Percentiles rank a stretch among this genome's conserved stretches.
Conservation (phyloP, 1,140 invertebrate genomes). For the Mylabris phalerata region DNA sequence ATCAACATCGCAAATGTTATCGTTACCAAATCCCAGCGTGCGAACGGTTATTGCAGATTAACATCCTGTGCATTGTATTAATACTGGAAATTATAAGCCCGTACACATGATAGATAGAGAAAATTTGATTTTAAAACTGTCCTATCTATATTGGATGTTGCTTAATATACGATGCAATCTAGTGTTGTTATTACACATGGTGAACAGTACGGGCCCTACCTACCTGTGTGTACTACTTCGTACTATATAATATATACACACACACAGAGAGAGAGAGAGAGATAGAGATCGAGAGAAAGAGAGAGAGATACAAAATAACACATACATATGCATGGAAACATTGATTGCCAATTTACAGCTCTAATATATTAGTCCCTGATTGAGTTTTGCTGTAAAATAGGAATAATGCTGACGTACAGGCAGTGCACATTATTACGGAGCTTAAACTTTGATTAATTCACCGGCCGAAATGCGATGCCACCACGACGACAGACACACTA, state of each 20-base stretch:
- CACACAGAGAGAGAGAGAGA: no score
- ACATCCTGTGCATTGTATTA: constrained; percentile 43
- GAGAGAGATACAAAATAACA: constrained; percentile 10
- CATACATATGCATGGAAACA: constrained; percentile 46
- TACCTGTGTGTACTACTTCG: constrained; percentile 15
- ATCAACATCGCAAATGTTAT: constrained; percentile 23
- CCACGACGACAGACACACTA: background rate
- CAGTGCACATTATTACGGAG: constrained; percentile 42
- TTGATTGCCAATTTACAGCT: constrained; percentile 46
- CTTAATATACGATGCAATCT: constrained; percentile 44
- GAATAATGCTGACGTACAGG: constrained; percentile 44
- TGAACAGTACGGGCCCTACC: constrained; percentile 24
- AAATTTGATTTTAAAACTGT: constrained; percentile 45
- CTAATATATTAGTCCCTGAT: constrained; percentile 45
- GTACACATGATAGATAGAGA: constrained; percentile 42
- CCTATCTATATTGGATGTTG: constrained; percentile 42
- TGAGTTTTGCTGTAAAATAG: constrained; percentile 46
- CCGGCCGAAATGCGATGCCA: constrained; percentile 32
- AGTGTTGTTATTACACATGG: constrained; percentile 39
- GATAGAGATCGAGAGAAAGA: no score
- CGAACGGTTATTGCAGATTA: constrained; percentile 43
- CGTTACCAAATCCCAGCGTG: constrained; percentile 34
- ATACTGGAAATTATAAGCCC: constrained; percentile 42
- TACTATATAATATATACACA: background rate
- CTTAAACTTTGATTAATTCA: constrained; percentile 45